A percentile compares a stretch with the other conserved stretches of the same genome.
These are phyloP conservation scores for Egretta garzetta DNA, from an alignment of 2,113 vertebrate genomes.

Conservation along the genomic window DNA sequence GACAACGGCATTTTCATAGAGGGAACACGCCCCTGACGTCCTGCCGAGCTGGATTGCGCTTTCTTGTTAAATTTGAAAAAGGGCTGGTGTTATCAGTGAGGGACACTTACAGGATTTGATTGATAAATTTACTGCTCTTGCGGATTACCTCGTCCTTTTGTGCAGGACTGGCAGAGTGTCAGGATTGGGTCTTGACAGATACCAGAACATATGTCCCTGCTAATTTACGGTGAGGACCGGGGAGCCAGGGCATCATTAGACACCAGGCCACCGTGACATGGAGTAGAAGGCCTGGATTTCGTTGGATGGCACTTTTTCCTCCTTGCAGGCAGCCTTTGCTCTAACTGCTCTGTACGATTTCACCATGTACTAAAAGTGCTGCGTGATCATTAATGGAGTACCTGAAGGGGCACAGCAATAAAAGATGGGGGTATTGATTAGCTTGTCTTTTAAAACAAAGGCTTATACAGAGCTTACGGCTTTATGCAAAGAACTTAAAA, in stretches of 20 bases:
- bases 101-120: slow-evolving; percentile 62
- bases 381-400: neutral
- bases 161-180: slow-evolving; percentile 63
- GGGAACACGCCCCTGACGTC: neutral
- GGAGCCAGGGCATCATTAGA: neutral
- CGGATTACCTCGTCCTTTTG: slow-evolving; percentile 67
- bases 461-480: neutral
- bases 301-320: slow-evolving; percentile 45
- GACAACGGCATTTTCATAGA: neutral
- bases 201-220: slow-evolving; percentile 54
- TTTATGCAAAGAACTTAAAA: neutral
- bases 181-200: slow-evolving; percentile 60
- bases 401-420: neutral
- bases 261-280: slow-evolving; percentile 16
- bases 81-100: slow-evolving; percentile 39
- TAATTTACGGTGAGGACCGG: slow-evolving; percentile 30
- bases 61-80: slow-evolving; percentile 42
- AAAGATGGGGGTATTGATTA: slow-evolving; percentile 30
- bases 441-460: slow-evolving; percentile 21
- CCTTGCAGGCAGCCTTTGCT: slow-evolving; percentile 41
- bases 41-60: neutral
- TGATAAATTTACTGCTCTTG: slow-evolving; percentile 68
- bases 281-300: slow-evolving; percentile 49
- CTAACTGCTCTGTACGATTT: slow-evolving; percentile 33
- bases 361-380: slow-evolving; percentile 9